Percentiles rank a stretch among this genome's conserved stretches.
phyloP scores from a whole-genome alignment of 2,113 vertebrate species.

The Peromyscus leucopus region DNA sequence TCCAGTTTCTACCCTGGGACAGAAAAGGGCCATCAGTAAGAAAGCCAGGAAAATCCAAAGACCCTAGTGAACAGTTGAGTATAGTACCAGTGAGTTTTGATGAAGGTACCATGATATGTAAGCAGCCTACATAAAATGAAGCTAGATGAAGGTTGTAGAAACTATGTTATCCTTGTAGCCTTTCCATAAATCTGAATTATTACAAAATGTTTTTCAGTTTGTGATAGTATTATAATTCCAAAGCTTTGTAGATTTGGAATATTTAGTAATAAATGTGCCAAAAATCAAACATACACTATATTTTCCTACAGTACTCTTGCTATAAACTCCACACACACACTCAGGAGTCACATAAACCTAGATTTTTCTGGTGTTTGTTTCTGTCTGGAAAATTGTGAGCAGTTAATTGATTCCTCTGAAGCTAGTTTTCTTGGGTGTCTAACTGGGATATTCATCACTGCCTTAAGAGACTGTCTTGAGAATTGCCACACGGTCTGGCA shows the following conservation, averaged over 20 bases:
- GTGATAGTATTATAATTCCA: neutral
- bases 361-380: neutral
- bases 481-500: neutral
- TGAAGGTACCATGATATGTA: neutral
- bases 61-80: neutral
- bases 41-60: constrained; percentile 2
- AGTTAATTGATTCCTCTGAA: neutral
- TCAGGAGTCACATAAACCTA: neutral
- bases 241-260: constrained; percentile 4
- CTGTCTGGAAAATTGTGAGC: neutral
- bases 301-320: neutral
- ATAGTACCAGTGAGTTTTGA: neutral
- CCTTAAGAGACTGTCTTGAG: neutral
- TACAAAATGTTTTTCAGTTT: constrained; percentile 1
- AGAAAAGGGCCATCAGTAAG: neutral
- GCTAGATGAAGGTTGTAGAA: neutral
- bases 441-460: neutral
- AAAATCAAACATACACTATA: neutral
- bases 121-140: neutral
- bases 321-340: neutral
- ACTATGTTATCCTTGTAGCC: neutral
- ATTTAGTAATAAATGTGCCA: neutral
- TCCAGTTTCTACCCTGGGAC: neutral
- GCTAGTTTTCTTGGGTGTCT: neutral
- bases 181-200: neutral